phyloP scores from a whole-genome alignment of 2,888 invertebrate genomes.

The Diogma glabrata region DNA sequence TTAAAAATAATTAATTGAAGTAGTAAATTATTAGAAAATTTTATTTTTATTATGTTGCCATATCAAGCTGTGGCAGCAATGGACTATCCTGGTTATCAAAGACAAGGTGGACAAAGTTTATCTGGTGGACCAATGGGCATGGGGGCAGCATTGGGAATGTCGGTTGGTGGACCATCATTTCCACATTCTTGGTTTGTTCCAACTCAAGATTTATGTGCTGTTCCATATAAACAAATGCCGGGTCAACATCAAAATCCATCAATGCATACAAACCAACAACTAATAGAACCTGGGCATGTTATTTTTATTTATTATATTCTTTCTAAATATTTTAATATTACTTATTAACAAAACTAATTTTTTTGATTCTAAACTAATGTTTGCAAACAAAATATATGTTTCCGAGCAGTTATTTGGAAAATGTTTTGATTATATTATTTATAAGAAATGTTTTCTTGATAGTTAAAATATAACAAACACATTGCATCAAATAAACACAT shows the following conservation, averaged over 20 bases:
- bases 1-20: too few species aligned
- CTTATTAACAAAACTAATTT: too few species aligned
- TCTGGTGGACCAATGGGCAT: slow-evolving; percentile 34
- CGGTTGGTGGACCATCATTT: slow-evolving; percentile 49
- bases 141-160: slow-evolving; percentile 46
- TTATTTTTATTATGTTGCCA: slow-evolving; percentile 52
- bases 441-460: too few species aligned
- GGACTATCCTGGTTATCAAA: slow-evolving; percentile 65
- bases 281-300: slow-evolving; percentile 84
- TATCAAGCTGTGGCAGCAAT: slow-evolving; percentile 74
- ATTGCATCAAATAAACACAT: too few species aligned
- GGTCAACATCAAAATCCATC: slow-evolving; percentile 33
- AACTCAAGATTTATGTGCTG: slow-evolving; percentile 83
- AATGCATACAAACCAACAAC: slow-evolving; percentile 34
- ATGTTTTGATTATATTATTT: too few species aligned
- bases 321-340: too few species aligned
- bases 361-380: too few species aligned
- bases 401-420: too few species aligned
- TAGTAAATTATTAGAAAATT: slow-evolving; percentile 4
- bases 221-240: slow-evolving; percentile 64
- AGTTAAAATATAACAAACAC: too few species aligned
- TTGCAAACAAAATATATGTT: too few species aligned
- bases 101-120: slow-evolving; percentile 38
- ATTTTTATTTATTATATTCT: too few species aligned
- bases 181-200: slow-evolving; percentile 92